Evolutionary conservation across 2,888 invertebrate species (phyloP), one percentile per base, ranked within the genome.

Genomic region (Trimorus sp.): DNA sequence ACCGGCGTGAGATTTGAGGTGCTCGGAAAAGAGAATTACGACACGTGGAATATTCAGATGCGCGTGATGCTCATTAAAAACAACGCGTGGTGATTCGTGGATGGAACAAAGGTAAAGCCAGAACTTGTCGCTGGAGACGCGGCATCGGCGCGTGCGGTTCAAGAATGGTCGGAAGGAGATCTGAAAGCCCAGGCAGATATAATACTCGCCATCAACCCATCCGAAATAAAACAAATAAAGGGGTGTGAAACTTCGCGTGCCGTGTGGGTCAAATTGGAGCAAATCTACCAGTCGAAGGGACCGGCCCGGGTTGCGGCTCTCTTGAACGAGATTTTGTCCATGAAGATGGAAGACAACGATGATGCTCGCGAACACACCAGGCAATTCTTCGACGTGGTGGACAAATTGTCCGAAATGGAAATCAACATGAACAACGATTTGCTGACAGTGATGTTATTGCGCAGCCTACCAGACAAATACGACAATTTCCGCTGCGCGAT

Each of bases 231-330:
- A 11, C 58, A 58, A 58, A 36, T 65, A 0, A 74, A 65, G 26
- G 60, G 36, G 12, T 65, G 83, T 40, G 37, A 53, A 1, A 80
- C 83, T 8, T 49, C 83, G 6, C 62, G 16, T 1, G 42, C 49
- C 12, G 7, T 71, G 9, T 71, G 71, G 54, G 40, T 36, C 5
- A 82, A 53, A 8, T 54, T 79, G 7, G 58, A 68, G 5, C n/a
- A 36, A 36, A 68, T 68, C 7, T 62, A 48, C 36, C 26, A 62
- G n/a, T 58, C 58, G 0, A 56, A 37, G 37, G 56, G 56, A 3
- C 56, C 56, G 1, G 56, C 37, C 14, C 36, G 59, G 15, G 42
- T 38, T 37, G 82, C 82, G 1, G 60, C 70, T 6, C 53, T 60
- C 1, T 16, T 82, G 26, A 82, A 82, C 8, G 36, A 53, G 7